Evolutionary conservation across 2,888 invertebrate species (phyloP).

Genomic region (Nesidiocoris tenuis): DNA sequence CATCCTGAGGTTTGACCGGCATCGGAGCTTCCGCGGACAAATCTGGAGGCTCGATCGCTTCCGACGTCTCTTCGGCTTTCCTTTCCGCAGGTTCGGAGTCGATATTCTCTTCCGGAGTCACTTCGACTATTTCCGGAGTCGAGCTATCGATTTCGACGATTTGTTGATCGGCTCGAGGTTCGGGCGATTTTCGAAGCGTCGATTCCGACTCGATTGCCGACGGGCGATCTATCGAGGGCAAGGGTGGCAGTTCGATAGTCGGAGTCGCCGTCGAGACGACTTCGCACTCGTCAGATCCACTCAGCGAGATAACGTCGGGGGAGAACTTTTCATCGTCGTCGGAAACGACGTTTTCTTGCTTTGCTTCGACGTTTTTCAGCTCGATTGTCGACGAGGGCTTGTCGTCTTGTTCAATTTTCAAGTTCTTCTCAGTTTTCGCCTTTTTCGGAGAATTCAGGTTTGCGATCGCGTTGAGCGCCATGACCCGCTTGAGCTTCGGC

Average conservation of each 20-base stretch:
- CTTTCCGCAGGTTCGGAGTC: not conserved
- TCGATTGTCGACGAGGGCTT: not conserved
- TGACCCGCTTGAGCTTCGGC: not conserved
- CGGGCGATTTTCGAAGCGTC: no score
- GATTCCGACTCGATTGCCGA: not conserved
- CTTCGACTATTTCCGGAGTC: not conserved
- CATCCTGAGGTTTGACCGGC: not conserved
- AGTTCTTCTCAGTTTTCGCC: not conserved
- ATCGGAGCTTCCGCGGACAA: not conserved
- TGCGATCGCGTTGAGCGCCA: constrained; percentile 16
- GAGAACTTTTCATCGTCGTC: not conserved
- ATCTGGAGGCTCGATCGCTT: not conserved
- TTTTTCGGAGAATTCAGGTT: constrained; percentile 11
- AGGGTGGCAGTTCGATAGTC: not conserved
- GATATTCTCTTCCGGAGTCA: not conserved
- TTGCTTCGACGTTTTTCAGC: not conserved
- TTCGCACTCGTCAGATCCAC: not conserved
- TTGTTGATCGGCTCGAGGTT: no score
- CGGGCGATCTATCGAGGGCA: not conserved
- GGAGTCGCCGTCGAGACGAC: not conserved
- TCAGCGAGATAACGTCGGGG: not conserved
- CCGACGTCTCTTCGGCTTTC: not conserved
- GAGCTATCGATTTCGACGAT: not conserved
- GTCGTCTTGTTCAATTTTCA: not conserved
- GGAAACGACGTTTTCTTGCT: not conserved